Evolutionary conservation across 2,888 invertebrate genomes (phyloP), one percentile per base, ranked within the genome.

Genomic region (Thymelicus lineola): DNA sequence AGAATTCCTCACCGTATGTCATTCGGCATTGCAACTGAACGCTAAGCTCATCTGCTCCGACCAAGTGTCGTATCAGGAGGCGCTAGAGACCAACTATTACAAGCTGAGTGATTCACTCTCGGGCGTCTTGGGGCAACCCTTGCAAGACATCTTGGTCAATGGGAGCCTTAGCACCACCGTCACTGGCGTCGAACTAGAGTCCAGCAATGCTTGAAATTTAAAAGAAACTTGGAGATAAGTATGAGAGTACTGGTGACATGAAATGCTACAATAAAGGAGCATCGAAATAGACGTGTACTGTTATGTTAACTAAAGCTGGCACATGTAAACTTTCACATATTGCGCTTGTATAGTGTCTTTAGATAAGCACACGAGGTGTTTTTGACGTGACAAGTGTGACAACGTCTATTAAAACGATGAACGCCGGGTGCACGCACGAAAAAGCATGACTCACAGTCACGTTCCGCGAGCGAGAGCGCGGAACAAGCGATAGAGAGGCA

Each of bases 1-100:
- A 84, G 97, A 98, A 82, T 98, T 99, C 91, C 95, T 98, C 76
- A 96, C 97, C 73, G 96, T 98, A 58, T 98, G 98, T 87, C 97
- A 97, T 80, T 96, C 97, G 6, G 99, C 98, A 0, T 90, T 99
- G 53, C 97, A 98, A 82, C 95, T 98, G 66, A 99, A 99, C 90
- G 97, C 97, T 55, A 97, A 97, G 78, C 95, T 99, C 75, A 97
- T 99, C 79, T 96, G 96, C 73, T 95, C 96, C 4, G 99, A 99
- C 88, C 99, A 99, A 87, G 95, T 96, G 64, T 97, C 98, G 77
- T 99, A 99, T 85, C 99, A 99, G 82, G 97, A 97, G 83, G 97
- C 97, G 7, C 90, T 99, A 46, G 96, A 97, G 77, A 95, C 96
- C 57, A 98, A 98, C 89, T 98, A 97, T 90, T 96, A 96, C 82